Conservation (phyloP, 2,113 vertebrate genomes). For the Tragelaphus scriptus region DNA sequence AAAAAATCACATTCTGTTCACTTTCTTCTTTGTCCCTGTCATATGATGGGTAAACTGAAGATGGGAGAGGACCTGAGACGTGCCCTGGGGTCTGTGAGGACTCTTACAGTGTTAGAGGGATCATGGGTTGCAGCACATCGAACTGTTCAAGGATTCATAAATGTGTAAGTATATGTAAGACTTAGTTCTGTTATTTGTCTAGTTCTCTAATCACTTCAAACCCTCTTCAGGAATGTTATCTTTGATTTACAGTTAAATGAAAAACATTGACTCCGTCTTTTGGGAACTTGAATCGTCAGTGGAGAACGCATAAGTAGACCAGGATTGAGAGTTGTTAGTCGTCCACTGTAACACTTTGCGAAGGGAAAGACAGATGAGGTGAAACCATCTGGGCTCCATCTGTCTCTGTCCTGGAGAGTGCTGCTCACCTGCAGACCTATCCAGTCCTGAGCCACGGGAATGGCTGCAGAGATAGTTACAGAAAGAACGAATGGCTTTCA, state of each 20-base stretch:
- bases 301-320: background rate
- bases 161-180: background rate
- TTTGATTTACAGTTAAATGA: conserved; percentile 16
- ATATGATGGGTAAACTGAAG: background rate
- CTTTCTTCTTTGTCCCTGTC: background rate
- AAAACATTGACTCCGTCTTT: background rate
- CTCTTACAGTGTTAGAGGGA: background rate
- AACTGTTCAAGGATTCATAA: background rate
- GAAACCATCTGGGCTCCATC: background rate
- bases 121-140: background rate
- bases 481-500: background rate
- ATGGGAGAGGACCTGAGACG: background rate
- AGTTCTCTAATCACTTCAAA: background rate
- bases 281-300: background rate
- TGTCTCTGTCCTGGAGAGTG: background rate
- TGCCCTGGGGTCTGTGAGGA: background rate
- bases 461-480: background rate
- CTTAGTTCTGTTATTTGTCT: background rate
- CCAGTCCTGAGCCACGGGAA: background rate
- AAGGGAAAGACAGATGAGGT: background rate
- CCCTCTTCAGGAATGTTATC: background rate
- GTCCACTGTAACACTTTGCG: background rate
- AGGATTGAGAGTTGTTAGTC: background rate
- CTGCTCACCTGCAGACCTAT: background rate
- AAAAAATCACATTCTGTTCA: background rate